Evolutionary conservation across 1,140 invertebrate species (phyloP).

Genomic region (Cecropterus lyciades): DNA sequence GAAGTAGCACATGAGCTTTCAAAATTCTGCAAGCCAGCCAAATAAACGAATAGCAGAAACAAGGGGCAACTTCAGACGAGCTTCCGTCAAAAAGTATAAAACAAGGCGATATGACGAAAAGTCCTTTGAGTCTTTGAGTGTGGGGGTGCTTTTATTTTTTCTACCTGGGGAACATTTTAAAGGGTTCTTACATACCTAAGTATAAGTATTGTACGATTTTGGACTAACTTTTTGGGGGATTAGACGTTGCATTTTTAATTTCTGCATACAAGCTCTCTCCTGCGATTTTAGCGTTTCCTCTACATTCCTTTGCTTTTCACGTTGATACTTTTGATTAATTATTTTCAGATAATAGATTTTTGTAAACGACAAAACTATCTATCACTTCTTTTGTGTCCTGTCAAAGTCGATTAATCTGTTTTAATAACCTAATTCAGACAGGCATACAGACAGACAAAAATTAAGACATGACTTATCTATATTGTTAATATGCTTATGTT

Average conservation of each 20-base stretch:
- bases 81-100: slow-evolving; percentile 31
- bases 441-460: no score
- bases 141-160: slow-evolving; percentile 14
- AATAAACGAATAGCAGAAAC: slow-evolving; percentile 33
- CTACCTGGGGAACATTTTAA: slow-evolving; percentile 24
- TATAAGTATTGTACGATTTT: neutral
- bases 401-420: no score
- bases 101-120: slow-evolving; percentile 28
- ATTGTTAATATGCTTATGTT: no score
- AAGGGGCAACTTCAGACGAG: slow-evolving; percentile 31
- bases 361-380: no score
- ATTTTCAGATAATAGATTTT: no score
- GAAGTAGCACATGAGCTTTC: slow-evolving; percentile 9
- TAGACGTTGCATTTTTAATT: neutral
- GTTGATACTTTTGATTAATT: no score
- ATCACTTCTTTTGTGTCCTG: no score
- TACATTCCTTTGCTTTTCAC: neutral
- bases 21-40: slow-evolving; percentile 24
- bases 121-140: slow-evolving; percentile 12
- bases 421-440: no score
- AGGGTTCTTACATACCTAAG: neutral
- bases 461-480: no score
- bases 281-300: no score
- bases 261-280: no score
- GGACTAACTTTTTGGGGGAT: neutral